These are phyloP conservation scores for Enteromius paludinosus DNA, from an alignment of 2,797 vertebrate species.

Conservation along the genomic window DNA sequence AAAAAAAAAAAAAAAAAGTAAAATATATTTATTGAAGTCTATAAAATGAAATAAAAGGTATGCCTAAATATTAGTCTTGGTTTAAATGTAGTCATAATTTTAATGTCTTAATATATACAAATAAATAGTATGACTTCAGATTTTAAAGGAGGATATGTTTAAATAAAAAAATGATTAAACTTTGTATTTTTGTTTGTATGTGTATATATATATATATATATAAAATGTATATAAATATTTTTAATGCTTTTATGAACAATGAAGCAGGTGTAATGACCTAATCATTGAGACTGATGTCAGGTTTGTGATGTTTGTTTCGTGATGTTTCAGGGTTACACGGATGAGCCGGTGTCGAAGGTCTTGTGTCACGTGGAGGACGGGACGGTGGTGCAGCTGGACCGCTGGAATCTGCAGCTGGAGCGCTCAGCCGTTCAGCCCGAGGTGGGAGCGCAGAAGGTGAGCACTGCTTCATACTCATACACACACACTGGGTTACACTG, in stretches of 20 bases:
- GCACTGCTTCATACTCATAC: constrained; percentile 16
- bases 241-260: constrained; percentile 47
- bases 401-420: constrained; percentile 96
- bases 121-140: too few relatives aligned
- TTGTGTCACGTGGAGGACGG: constrained; percentile 98
- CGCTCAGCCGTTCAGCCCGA: constrained; percentile 85
- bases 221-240: too few relatives aligned
- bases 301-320: background rate
- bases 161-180: too few relatives aligned
- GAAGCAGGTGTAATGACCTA: constrained; percentile 33
- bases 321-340: constrained; percentile 90
- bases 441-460: constrained; percentile 94
- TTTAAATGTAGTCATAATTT: too few relatives aligned
- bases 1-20: too few relatives aligned
- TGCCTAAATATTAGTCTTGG: too few relatives aligned
- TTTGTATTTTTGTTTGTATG: too few relatives aligned
- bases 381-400: constrained; percentile 93
- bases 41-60: too few relatives aligned
- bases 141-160: too few relatives aligned
- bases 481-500: background rate
- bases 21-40: too few relatives aligned
- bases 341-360: constrained; percentile 97
- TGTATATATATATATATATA: too few relatives aligned
- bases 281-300: constrained; percentile 43
- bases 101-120: too few relatives aligned